Conservation (phyloP, 2,888 invertebrate species). For the Mactromeris polynyma region DNA sequence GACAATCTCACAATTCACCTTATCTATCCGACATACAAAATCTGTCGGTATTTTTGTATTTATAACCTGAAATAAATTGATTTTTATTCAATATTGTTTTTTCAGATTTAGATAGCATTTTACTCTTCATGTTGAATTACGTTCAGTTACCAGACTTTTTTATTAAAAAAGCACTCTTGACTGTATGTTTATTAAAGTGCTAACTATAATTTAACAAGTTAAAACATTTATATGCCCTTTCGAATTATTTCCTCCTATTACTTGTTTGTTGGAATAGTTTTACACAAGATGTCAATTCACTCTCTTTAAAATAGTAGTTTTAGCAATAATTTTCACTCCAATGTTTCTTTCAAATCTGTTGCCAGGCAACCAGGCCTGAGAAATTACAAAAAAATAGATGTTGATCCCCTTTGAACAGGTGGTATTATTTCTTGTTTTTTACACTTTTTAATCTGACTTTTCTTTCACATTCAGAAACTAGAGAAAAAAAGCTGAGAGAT, state of each 20-base stretch:
- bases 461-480: slow-evolving; percentile 27
- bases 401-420: slow-evolving; percentile 50
- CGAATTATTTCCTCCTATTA: no score
- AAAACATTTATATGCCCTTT: no score
- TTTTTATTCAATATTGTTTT: background rate
- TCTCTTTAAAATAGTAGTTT: background rate
- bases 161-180: no score
- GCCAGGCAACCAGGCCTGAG: slow-evolving; percentile 28
- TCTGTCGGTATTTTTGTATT: background rate
- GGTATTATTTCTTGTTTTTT: slow-evolving; percentile 30
- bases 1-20: background rate
- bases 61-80: background rate
- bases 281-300: background rate
- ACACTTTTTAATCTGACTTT: slow-evolving; percentile 35
- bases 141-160: no score
- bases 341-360: background rate
- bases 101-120: no score
- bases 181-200: no score
- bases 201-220: no score
- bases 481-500: slow-evolving; percentile 24
- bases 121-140: no score
- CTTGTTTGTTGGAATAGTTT: background rate
- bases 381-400: slow-evolving; percentile 32
- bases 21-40: background rate
- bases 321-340: background rate